Percentiles rank a stretch among this genome's conserved stretches.
Conservation (phyloP, 2,888 invertebrate genomes). For the Gasteruption jaculator region DNA sequence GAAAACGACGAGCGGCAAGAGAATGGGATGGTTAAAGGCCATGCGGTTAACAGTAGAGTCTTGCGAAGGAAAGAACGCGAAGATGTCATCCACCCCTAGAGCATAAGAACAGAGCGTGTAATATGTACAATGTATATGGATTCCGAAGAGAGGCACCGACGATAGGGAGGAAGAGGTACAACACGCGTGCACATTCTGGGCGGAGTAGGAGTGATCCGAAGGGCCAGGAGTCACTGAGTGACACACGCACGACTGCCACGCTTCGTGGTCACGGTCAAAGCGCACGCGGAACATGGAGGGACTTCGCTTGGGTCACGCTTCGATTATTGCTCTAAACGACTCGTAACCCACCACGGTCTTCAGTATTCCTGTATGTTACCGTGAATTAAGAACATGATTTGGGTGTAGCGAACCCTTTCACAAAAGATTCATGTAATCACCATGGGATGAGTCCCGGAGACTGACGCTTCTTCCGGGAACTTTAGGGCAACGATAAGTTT, state of each 20-base stretch:
- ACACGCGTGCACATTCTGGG: slow-evolving; percentile 48
- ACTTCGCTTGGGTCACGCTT: slow-evolving; percentile 45
- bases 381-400: too few species aligned
- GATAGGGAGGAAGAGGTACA: slow-evolving; percentile 21
- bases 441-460: too few species aligned
- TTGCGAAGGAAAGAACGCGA: slow-evolving; percentile 17
- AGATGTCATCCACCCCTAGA: slow-evolving; percentile 34
- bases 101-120: slow-evolving; percentile 3
- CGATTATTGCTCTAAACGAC: slow-evolving; percentile 34
- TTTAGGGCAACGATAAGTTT: too few species aligned
- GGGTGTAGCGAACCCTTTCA: too few species aligned
- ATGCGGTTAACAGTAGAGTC: slow-evolving; percentile 34
- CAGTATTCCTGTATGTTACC: too few species aligned
- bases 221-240: slow-evolving; percentile 46
- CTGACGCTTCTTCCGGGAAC: too few species aligned
- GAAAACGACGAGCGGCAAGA: slow-evolving; percentile 8
- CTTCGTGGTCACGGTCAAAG: slow-evolving; percentile 48
- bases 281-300: slow-evolving; percentile 34
- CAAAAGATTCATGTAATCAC: too few species aligned
- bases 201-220: slow-evolving; percentile 39
- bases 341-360: too few species aligned
- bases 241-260: slow-evolving; percentile 51
- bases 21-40: slow-evolving; percentile 22
- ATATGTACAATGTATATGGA: too few species aligned
- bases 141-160: slow-evolving; percentile 24